A percentile compares a stretch with the other conserved stretches of the same genome.
Evolutionary conservation across 2,113 vertebrate species (phyloP).

Genomic region (Mesembrinibis cayennensis): DNA sequence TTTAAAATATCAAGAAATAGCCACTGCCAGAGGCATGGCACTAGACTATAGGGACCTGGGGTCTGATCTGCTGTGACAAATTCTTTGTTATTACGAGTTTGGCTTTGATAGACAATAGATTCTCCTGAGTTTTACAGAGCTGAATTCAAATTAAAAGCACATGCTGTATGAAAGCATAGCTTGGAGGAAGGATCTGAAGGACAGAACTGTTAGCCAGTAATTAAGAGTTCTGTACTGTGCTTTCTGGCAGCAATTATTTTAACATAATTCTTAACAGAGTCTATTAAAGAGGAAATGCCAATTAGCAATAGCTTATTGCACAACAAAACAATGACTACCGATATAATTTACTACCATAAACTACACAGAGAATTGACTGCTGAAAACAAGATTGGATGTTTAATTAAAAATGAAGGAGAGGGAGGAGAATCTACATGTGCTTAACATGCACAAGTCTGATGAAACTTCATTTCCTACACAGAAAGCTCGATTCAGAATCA

Average conservation of each 20-base stretch:
- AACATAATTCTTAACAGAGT: slow-evolving; percentile 71
- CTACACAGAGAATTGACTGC: slow-evolving; percentile 48
- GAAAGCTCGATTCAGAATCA: background rate
- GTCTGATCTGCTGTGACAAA: slow-evolving; percentile 46
- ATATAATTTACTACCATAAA: slow-evolving; percentile 62
- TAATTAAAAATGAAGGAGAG: slow-evolving; percentile 61
- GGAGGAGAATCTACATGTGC: background rate
- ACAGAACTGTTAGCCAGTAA: slow-evolving; percentile 71
- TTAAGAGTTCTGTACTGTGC: slow-evolving; percentile 66
- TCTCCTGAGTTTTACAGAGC: slow-evolving; percentile 32
- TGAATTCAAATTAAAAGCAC: slow-evolving; percentile 66
- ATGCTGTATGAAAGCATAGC: slow-evolving; percentile 59
- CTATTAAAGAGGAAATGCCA: slow-evolving; percentile 69
- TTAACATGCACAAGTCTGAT: background rate
- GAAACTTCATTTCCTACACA: background rate
- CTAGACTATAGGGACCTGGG: slow-evolving; percentile 9
- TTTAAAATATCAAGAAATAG: slow-evolving; percentile 42
- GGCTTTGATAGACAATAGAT: slow-evolving; percentile 60
- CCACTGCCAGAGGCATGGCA: slow-evolving; percentile 41
- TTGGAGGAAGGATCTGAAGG: slow-evolving; percentile 71
- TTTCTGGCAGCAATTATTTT: slow-evolving; percentile 74
- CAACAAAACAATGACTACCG: slow-evolving; percentile 61
- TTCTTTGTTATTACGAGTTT: slow-evolving; percentile 35
- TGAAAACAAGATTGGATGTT: slow-evolving; percentile 50
- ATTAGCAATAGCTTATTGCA: slow-evolving; percentile 65